phyloP scores from a whole-genome alignment of 1,140 invertebrate species.

The Phthorimaea operculella region DNA sequence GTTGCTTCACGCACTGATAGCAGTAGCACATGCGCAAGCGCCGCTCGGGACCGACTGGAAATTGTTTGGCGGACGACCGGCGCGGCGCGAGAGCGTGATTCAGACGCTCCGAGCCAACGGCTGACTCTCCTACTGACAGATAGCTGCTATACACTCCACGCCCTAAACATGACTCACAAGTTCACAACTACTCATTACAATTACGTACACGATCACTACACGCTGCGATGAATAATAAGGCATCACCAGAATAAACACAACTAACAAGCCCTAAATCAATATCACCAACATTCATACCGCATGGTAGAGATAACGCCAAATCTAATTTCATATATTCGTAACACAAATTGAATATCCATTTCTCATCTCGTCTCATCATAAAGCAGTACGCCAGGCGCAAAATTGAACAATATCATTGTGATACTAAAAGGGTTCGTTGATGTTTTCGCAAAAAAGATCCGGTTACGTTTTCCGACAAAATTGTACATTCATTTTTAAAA shows the following conservation, averaged over 20 bases:
- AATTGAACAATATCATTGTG: too few relatives aligned
- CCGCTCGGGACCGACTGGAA: slow-evolving; percentile 27
- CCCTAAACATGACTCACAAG: slow-evolving; percentile 15
- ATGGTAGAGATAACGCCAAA: too few relatives aligned
- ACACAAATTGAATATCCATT: too few relatives aligned
- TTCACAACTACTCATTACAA: slow-evolving; percentile 31
- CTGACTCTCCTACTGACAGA: slow-evolving; percentile 10
- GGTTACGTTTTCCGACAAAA: too few relatives aligned
- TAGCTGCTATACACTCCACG: slow-evolving; percentile 8
- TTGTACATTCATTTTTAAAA: too few relatives aligned
- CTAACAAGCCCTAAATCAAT: too few relatives aligned
- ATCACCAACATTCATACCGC: too few relatives aligned
- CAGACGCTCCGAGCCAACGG: slow-evolving; percentile 30
- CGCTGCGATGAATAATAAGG: neutral
- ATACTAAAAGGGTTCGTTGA: too few relatives aligned
- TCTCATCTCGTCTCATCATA: too few relatives aligned
- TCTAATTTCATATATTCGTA: too few relatives aligned
- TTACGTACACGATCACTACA: slow-evolving; percentile 25
- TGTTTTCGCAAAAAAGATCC: too few relatives aligned
- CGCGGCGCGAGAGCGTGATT: slow-evolving; percentile 35
- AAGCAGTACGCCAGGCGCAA: too few relatives aligned
- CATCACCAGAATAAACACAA: neutral
- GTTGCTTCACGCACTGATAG: slow-evolving; percentile 47
- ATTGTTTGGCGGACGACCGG: slow-evolving; percentile 19
- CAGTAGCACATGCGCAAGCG: slow-evolving; percentile 44